Base-by-base conservation (phyloP, 1,140 invertebrate species). In the Helicorthomorpha holstii region DNA sequence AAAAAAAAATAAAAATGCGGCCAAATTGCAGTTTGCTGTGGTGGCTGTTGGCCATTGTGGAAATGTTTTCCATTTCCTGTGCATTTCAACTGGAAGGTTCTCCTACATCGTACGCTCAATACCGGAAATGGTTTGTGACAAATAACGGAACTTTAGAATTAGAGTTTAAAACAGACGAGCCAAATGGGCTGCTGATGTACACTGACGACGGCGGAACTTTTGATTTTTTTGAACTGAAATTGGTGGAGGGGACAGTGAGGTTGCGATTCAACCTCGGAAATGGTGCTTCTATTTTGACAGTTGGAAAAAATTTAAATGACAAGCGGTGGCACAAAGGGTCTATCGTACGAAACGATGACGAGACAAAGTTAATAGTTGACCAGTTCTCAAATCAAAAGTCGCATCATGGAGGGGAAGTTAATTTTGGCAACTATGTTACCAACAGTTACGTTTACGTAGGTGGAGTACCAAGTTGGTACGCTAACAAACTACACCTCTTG, bases 171-270 rank as follows among this genome's bases (percentile, higher is more conserved):
- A 94, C 89, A 2, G 79, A 85, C 50, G 81, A 87, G 63, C 83
- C 85, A 0, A 89, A 89, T 68, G 88, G 87, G 4, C 67, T 93
- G 52, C 69, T 95, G 19, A 70, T 95, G 42, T 94, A 94, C 66
- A 91, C 88, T 1, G 90, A 94, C 64, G 91, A 95, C 64, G 89
- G 90, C 3, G 87, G 87, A 12, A 85, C 83, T 19, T 86, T 88
- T 60, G 89, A 95, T 66, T 97, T 95, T 70, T 90, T 96, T 66
- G 89, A 94, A 69, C 67, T 96, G 48, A 95, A 93, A 63, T 71
- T 98, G 16, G 85, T 95, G 3, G 87, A 91, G 62, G 87, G 90
- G 22, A 80, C 80, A 1, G 69, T 95, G n/a, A 71, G 89, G 47
- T 66, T 94, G 56, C 72, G 89, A 55, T 89, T 88, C 66, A 89